Conservation (phyloP, 2,113 vertebrate species). For the Pomatorhinus ruficollis region DNA sequence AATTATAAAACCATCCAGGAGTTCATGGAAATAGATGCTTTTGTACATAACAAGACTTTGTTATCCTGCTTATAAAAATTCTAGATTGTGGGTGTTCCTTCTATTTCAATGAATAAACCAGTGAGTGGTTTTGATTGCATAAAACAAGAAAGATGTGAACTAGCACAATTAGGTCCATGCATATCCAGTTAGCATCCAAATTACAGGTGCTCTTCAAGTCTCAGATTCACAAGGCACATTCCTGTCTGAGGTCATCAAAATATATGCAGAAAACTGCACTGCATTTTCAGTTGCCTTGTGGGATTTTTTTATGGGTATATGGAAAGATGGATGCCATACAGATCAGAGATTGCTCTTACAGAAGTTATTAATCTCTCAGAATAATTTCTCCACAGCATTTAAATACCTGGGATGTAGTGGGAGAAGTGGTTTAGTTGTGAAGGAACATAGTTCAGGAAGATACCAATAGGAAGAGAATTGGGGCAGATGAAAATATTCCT, state of each 20-base stretch:
- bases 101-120: not conserved
- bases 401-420: not conserved
- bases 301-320: not conserved
- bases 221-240: not conserved
- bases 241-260: not conserved
- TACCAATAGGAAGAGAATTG: not conserved
- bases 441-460: not conserved
- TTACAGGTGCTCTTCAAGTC: not conserved
- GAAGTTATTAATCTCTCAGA: not conserved
- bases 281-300: not conserved
- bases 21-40: conserved; percentile 6
- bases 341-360: not conserved
- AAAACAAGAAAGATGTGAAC: not conserved
- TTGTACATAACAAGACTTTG: not conserved
- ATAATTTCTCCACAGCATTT: not conserved
- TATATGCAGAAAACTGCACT: not conserved
- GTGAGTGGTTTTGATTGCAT: not conserved
- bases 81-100: not conserved
- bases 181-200: not conserved
- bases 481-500: not conserved
- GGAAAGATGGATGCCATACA: not conserved
- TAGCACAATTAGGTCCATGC: not conserved
- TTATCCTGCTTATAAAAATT: not conserved
- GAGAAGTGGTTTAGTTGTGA: not conserved
- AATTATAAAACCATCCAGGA: conserved; percentile 36